A percentile compares a stretch with the other conserved stretches of the same genome.
Conservation (phyloP, 1,140 invertebrate genomes). For the Popillia japonica region DNA sequence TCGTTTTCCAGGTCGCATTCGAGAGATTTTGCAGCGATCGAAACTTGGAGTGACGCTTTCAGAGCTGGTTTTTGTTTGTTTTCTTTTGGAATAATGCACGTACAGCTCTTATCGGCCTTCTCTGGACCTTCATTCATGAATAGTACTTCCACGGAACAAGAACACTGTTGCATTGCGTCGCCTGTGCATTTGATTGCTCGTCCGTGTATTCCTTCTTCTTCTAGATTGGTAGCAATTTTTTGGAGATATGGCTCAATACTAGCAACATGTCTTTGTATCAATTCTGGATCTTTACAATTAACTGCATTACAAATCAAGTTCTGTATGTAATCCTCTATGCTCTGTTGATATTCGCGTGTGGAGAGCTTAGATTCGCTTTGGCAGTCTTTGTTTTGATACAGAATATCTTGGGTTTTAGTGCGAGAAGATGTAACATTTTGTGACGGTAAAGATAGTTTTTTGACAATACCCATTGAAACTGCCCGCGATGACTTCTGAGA, state of each 20-base stretch:
- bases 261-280: slow-evolving; percentile 6
- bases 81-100: not conserved
- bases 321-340: slow-evolving; percentile 12
- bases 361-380: not conserved
- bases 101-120: not conserved
- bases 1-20: not conserved
- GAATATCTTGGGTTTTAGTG: not conserved
- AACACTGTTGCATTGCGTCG: not conserved
- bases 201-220: not conserved
- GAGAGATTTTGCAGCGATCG: not conserved
- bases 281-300: not conserved
- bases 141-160: not conserved
- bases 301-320: not conserved
- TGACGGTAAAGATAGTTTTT: not conserved
- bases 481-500: no score
- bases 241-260: not conserved
- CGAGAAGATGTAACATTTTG: not conserved
- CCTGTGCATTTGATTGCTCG: not conserved
- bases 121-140: not conserved
- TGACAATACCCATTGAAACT: not conserved
- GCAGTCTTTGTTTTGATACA: not conserved
- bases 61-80: not conserved
- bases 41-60: no score
- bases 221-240: not conserved
- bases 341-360: not conserved